These are phyloP conservation scores for Trachymyrmex septentrionalis DNA, from an alignment of 1,140 invertebrate species.

Conservation along the genomic window DNA sequence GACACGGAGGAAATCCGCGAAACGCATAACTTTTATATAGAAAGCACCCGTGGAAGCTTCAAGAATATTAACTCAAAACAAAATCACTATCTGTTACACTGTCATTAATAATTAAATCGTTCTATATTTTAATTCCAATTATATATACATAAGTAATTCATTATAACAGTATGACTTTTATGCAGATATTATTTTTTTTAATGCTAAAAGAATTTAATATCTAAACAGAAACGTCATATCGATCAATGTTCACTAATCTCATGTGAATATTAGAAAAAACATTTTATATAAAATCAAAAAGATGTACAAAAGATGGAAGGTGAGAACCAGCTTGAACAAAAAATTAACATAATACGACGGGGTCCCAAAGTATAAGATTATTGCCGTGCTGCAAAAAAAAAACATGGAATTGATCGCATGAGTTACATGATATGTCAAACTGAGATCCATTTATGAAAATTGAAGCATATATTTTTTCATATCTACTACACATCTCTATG, in stretches of 20 bases:
- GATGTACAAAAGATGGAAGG: constrained; percentile 1
- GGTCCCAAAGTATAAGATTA: background rate
- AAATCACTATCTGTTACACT: background rate
- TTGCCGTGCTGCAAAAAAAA: background rate
- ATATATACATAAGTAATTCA: background rate
- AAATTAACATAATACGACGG: background rate
- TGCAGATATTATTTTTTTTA: background rate
- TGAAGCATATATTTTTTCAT: background rate
- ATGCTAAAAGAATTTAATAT: background rate
- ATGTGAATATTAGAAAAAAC: background rate
- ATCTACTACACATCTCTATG: background rate
- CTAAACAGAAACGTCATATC: background rate
- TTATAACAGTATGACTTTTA: background rate
- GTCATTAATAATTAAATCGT: constrained; percentile 13
- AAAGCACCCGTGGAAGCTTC: no score
- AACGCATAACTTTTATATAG: no score
- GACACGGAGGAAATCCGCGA: no score
- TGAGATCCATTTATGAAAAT: background rate
- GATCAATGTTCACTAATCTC: background rate
- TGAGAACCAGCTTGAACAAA: background rate
- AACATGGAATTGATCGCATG: background rate
- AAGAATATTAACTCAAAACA: no score
- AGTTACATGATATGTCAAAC: background rate
- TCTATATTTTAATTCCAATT: background rate
- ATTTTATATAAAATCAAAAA: background rate